Evolutionary conservation across 2,113 vertebrate genomes (phyloP), one percentile per base, ranked within the genome.

Genomic region (Grus americana): DNA sequence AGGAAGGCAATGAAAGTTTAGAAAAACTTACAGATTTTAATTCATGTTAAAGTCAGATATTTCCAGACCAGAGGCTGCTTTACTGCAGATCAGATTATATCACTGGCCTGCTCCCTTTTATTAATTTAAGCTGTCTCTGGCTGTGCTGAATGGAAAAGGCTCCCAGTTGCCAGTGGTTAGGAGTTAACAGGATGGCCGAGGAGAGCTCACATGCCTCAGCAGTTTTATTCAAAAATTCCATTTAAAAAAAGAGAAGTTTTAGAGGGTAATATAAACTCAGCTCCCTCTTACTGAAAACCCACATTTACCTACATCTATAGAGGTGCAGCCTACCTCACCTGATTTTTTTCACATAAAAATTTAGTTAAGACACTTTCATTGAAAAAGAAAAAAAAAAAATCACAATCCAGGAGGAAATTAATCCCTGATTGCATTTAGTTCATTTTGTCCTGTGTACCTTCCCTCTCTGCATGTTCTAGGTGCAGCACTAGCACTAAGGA

Each of bases 41-140:
- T 92, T 86, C 81, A 47, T 80, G 42, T 59, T 84, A 75, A 95
- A 95, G 47, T 74, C 49, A 92, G 74, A 75, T 83, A 26, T 92
- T 96, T 97, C 54, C 72, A 97, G 59, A 95, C 75, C 49, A 78
- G 4, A 52, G 15, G 76, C 18, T 82, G 22, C 49, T 95, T 97
- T 90, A 87, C 59, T 76, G 49, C n/a, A 88, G 74, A 92, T 96
- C 94, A 92, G 73, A 75, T 95, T 93, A 74, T 86, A 86, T 61
- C 68, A 75, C 52, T 63, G 38, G 75, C 44, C 38, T 94, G 65
- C 88, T 97, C 59, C 47, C 24, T 94, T 96, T 97, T 84, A 93
- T 96, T 95, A 84, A 90, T 95, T 90, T 92, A 94, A 93, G 68
- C 68, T 95, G 36, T 50, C 23, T 95, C 95, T 96, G 89, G 91